Base-by-base conservation (phyloP, 2,797 vertebrate species). In the Channa striata region DNA sequence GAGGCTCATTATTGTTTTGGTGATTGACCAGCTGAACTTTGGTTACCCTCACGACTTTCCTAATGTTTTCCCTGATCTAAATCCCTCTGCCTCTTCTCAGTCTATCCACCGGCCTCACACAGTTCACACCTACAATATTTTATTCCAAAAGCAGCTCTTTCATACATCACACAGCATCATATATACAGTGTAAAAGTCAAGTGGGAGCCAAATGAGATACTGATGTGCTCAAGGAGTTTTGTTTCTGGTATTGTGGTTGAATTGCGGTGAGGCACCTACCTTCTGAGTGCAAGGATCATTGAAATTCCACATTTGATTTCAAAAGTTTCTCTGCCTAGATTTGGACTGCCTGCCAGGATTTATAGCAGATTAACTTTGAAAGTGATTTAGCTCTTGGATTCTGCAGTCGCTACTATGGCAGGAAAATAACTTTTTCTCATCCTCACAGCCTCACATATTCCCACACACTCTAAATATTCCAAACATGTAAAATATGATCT, bases 341-440 rank as follows among this genome's bases (percentile, higher is more conserved):
- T 85, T 84, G 59, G 69, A 78, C 68, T 58, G 87, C 72, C 86
- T 84, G 80, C 65, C 72, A 81, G 87, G 89, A 91, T 91, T 89
- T 89, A 83, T 59, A 85, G 81, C 87, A 86, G 86, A 93, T 93
- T 90, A 88, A 87, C 81, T 91, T 90, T 87, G 77, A 87, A 82
- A 88, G 88, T 85, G 85, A 90, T 90, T 91, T 85, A 88, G 82
- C 82, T 87, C 66, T 69, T 17, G 74, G 83, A 48, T 79, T 86
- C 66, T 72, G 68, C 63, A 67, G 66, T 61, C 54, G 56, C 87
- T 77, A 76, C 69, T 49, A 33, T 67, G 59, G 64, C 54, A 70
- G 47, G 60, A 72, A 78, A 77, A 77, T 36, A 71, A 56, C 50
- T 50, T 64, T 63, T 68, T 63, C 54, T 72, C 71, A 72, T 62